Percentiles rank a stretch among this genome's conserved stretches.
Conservation (phyloP, 2,888 invertebrate genomes). For the Sarcophaga rosellei region DNA sequence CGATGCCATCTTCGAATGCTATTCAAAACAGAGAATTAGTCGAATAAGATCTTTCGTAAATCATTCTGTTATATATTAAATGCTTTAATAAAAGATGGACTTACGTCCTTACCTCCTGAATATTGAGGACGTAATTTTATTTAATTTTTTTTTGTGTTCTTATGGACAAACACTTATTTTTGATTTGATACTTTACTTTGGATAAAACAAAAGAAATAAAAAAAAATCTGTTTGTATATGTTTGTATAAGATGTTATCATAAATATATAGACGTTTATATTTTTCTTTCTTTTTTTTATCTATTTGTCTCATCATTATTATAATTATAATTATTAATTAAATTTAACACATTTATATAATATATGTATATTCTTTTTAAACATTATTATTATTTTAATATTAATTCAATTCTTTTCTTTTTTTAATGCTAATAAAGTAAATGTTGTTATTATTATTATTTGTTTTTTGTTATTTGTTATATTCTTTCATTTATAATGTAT, state of each 20-base stretch:
- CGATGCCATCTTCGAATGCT: no score
- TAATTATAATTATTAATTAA: slow-evolving; percentile 6
- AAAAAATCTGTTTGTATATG: slow-evolving; percentile 9
- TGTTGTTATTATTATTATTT: slow-evolving; percentile 1
- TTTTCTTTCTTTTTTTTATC: slow-evolving; percentile 11
- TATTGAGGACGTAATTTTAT: neutral
- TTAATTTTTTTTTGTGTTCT: no score
- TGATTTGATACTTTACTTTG: neutral
- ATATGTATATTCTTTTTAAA: neutral
- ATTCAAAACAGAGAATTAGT: no score
- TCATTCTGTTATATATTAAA: no score
- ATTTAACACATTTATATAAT: slow-evolving; percentile 27
- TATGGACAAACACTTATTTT: no score
- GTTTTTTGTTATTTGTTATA: neutral
- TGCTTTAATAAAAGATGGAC: no score
- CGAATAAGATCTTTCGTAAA: no score
- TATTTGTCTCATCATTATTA: slow-evolving; percentile 8
- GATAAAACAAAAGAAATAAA: neutral
- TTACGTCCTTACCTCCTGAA: neutral
- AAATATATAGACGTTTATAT: slow-evolving; percentile 23
- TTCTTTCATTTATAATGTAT: neutral
- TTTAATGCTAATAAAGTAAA: slow-evolving; percentile 38
- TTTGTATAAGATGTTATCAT: slow-evolving; percentile 31
- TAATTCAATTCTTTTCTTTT: neutral
- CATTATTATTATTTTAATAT: neutral